These are phyloP conservation scores for Cyprinodon brontotheroides DNA, from an alignment of 2,113 vertebrate genomes.

Conservation along the genomic window DNA sequence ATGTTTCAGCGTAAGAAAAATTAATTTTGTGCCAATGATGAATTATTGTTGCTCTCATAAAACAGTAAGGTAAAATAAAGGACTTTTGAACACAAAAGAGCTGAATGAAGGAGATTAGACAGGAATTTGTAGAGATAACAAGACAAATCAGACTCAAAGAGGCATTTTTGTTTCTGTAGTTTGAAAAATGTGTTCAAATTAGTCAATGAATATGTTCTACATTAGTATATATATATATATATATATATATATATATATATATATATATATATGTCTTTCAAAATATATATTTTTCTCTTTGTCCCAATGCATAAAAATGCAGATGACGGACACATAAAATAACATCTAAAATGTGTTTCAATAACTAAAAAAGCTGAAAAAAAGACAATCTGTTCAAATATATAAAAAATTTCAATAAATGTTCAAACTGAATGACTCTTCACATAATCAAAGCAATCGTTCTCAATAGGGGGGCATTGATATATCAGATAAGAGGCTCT, in stretches of 20 bases:
- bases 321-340: too few species aligned
- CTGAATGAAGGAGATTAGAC: too few species aligned
- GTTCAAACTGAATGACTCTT: neutral
- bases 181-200: neutral
- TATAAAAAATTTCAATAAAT: neutral
- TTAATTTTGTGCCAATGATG: neutral
- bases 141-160: neutral
- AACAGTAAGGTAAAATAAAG: neutral
- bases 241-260: too few species aligned
- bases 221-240: neutral
- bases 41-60: neutral
- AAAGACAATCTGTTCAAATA: neutral
- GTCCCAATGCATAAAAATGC: neutral
- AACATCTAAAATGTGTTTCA: too few species aligned
- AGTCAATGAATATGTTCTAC: neutral
- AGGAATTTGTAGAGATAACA: neutral
- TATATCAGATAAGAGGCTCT: neutral
- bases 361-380: neutral
- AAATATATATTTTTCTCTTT: neutral
- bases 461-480: neutral
- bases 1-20: neutral
- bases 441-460: neutral
- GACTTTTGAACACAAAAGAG: neutral
- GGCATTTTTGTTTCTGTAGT: neutral
- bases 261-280: neutral